Percentiles rank a stretch among this genome's conserved stretches.
Conservation (phyloP, 1,140 invertebrate species). For the Bombus fervidus region DNA sequence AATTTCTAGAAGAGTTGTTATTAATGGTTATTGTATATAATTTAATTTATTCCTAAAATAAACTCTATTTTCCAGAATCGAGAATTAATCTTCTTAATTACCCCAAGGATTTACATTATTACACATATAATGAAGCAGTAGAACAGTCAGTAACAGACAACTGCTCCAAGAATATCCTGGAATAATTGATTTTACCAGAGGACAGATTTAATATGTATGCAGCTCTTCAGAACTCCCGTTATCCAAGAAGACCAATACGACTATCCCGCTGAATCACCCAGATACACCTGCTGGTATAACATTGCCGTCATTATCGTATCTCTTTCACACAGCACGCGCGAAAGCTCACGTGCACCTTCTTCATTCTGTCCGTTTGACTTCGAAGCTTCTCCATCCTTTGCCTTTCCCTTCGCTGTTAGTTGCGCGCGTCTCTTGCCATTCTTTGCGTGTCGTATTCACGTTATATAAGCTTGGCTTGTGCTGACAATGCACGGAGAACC, state of each 20-base stretch:
- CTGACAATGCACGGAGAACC: not conserved
- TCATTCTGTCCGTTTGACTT: not conserved
- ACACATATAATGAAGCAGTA: too few relatives aligned
- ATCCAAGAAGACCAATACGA: not conserved
- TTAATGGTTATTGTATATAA: too few relatives aligned
- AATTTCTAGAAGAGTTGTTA: too few relatives aligned
- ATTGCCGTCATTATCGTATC: not conserved
- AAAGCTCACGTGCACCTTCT: not conserved
- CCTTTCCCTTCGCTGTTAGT: not conserved
- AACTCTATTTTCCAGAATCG: too few relatives aligned
- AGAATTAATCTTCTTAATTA: too few relatives aligned
- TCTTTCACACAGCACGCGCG: not conserved
- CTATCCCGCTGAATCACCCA: not conserved
- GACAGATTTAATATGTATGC: not conserved
- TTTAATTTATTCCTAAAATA: too few relatives aligned
- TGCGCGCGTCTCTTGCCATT: not conserved
- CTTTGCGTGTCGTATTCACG: constrained; percentile 4
- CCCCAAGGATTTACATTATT: too few relatives aligned
- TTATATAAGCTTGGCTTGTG: not conserved
- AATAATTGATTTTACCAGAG: not conserved
- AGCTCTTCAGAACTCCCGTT: not conserved
- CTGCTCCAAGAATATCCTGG: too few relatives aligned
- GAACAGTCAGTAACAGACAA: too few relatives aligned
- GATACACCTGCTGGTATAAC: not conserved
- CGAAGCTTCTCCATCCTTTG: too few relatives aligned